Evolutionary conservation across 2,113 vertebrate species (phyloP).

Genomic region (Burhinus oedicnemus): DNA sequence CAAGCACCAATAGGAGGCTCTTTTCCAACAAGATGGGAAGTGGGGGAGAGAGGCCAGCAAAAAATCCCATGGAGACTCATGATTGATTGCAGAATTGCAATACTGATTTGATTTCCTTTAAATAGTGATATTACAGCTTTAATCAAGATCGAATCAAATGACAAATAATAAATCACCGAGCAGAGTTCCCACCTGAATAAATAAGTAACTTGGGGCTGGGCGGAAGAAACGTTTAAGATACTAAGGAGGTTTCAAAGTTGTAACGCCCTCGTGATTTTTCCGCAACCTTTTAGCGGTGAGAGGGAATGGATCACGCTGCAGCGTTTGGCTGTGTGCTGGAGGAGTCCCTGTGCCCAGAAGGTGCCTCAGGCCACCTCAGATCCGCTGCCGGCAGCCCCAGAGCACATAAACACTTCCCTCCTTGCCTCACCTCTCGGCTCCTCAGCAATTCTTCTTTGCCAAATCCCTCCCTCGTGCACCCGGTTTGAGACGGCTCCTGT

Average conservation of each 20-base stretch:
- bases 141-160: constrained; percentile 53
- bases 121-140: constrained; percentile 38
- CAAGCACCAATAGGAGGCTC: not conserved
- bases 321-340: not conserved
- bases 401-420: not conserved
- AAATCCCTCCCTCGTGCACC: not conserved
- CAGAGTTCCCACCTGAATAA: not conserved
- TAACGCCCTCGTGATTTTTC: not conserved
- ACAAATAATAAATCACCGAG: constrained; percentile 29
- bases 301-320: rapidly evolving
- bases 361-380: not conserved
- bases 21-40: not conserved
- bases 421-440: not conserved
- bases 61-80: not conserved
- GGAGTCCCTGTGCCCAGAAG: rapidly evolving
- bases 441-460: not conserved
- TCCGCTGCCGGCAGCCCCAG: not conserved
- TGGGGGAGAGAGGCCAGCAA: not conserved
- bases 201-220: not conserved
- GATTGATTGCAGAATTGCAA: constrained; percentile 26
- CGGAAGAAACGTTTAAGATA: not conserved
- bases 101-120: constrained; percentile 53
- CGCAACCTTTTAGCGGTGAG: not conserved
- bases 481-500: not conserved
- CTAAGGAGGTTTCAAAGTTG: not conserved